A percentile compares a stretch with the other conserved stretches of the same genome.
Evolutionary conservation across 2,888 invertebrate species (phyloP).

Genomic region (Oscheius sp.): DNA sequence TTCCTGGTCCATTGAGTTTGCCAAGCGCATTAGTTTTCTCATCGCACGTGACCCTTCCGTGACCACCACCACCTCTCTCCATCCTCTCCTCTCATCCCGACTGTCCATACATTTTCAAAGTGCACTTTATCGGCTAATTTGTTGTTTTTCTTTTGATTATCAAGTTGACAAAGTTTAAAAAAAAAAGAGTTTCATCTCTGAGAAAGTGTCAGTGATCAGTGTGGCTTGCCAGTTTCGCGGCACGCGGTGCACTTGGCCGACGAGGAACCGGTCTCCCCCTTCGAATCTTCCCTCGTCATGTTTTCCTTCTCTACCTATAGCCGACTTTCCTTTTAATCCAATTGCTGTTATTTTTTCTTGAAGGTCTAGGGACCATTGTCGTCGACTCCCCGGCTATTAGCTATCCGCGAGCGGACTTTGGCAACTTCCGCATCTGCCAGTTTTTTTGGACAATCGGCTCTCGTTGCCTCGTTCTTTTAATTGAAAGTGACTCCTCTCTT

Average conservation of each 20-base stretch:
- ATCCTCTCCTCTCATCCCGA: not conserved
- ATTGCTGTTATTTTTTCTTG: not conserved
- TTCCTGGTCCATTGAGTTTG: not conserved
- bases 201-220: slow-evolving; percentile 17
- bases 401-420: not conserved
- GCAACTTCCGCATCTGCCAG: slow-evolving; percentile 2
- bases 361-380: not conserved
- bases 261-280: not conserved
- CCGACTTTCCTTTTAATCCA: not conserved
- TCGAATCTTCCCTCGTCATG: slow-evolving; percentile 15
- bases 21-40: slow-evolving; percentile 24
- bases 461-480: not conserved
- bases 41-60: slow-evolving; percentile 20
- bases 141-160: not conserved
- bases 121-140: not conserved
- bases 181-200: slow-evolving; percentile 7
- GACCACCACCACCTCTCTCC: not conserved
- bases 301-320: not conserved
- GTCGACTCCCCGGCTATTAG: not conserved
- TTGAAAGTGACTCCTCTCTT: not conserved
- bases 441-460: not conserved
- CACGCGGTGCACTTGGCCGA: slow-evolving; percentile 27
- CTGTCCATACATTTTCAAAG: not conserved
- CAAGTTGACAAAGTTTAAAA: not conserved
- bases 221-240: slow-evolving; percentile 24